Base-by-base conservation (phyloP, 2,113 vertebrate genomes). In the Pagrus major region DNA sequence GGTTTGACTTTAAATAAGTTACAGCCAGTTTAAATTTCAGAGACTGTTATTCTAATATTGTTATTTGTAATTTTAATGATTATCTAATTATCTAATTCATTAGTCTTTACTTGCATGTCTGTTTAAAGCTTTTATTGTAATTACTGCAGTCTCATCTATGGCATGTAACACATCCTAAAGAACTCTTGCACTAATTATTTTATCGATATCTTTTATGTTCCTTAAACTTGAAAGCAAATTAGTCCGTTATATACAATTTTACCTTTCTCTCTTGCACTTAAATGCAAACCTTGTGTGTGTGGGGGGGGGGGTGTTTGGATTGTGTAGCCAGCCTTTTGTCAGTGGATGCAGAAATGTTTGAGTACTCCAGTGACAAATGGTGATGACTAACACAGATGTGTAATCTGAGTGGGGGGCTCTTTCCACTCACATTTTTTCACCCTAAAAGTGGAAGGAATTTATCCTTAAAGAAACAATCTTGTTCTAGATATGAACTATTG, bases 321-420 rank as follows among this genome's bases (percentile, higher is more conserved):
- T 51, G 64, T 63, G 65, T 42, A 59, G 52, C 31, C 63, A 83
- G 83, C 66, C 35, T 77, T 89, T 92, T 27, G 0, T 88, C 80
- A 68, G 84, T 80, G 63, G 86, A 92, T 90, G 78, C 81, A 87
- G 76, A 91, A 91, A 90, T 81, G 85, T 89, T 93, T 91, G 83
- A 91, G 76, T n/a, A 72, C 55, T 90, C 91, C 93, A 89, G 64
- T 88, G 93, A 93, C 35, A 73, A 76, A 83, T 80, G 74, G 51
- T 93, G 91, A 95, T 95, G 79, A 70, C 71, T 88, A 85, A 90
- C 87, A 91, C 94, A 95, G 93, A 93, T 93, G 93, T 94, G 94
- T 84, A 93, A 92, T 86, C 77, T 88, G 93, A 94, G 92, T 80
- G 44, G 80, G 76, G 69, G 76, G 76, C 51, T 88, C 61, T 73